Evolutionary conservation across 2,113 vertebrate genomes (phyloP).

Genomic region (Melanotaenia duboulayi): DNA sequence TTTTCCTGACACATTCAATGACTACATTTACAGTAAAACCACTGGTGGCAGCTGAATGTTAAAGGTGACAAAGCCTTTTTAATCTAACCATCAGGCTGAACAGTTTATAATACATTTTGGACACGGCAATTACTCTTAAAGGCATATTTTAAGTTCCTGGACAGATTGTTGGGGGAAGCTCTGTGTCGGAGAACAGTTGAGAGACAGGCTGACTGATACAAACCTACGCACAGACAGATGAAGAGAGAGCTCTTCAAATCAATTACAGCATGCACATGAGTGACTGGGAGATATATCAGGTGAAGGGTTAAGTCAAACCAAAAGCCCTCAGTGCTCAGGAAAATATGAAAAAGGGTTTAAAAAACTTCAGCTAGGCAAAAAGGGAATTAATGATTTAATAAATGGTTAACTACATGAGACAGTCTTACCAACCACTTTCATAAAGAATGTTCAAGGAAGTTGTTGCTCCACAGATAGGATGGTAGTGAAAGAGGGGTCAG

Average conservation of each 20-base stretch:
- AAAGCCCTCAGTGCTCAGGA: too few species aligned
- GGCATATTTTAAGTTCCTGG: constrained; percentile 8
- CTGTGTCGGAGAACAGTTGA: not conserved
- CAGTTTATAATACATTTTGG: constrained; percentile 12
- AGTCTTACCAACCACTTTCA: too few species aligned
- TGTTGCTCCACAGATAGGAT: too few species aligned
- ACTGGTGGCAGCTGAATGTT: not conserved
- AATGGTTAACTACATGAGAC: too few species aligned
- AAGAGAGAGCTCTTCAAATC: constrained; percentile 39
- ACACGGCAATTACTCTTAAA: constrained; percentile 27
- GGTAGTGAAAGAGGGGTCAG: too few species aligned
- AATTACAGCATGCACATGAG: constrained; percentile 34
- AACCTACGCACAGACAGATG: constrained; percentile 35
- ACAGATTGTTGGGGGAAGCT: constrained; percentile 2
- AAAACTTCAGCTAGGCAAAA: too few species aligned
- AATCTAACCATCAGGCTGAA: not conserved
- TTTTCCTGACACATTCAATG: constrained; percentile 8
- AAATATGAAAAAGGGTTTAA: too few species aligned
- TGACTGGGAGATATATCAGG: constrained; percentile 42
- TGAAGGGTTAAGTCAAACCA: not conserved
- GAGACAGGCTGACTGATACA: constrained; percentile 7
- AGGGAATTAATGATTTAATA: too few species aligned
- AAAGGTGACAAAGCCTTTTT: constrained; percentile 12
- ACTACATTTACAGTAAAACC: constrained; percentile 6
- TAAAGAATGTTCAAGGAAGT: too few species aligned